Evolutionary conservation across 2,797 vertebrate genomes (phyloP).

Genomic region (Arctocebus calabarensis): DNA sequence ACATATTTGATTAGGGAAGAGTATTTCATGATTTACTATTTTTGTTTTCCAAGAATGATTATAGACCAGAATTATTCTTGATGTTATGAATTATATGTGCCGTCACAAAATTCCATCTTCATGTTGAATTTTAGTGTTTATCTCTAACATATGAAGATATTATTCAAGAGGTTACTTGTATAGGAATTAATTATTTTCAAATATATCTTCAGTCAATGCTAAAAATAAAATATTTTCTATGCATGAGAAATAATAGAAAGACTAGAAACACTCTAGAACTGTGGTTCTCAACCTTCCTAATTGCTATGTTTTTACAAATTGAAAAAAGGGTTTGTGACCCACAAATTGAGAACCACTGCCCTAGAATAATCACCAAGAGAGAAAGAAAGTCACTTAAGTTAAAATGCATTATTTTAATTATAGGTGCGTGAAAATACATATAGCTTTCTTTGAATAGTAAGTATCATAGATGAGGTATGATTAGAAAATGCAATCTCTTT

Average conservation of each 20-base stretch:
- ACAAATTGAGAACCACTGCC: too few relatives aligned
- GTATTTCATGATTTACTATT: neutral
- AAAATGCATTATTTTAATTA: slow-evolving; percentile 87
- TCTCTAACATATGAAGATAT: neutral
- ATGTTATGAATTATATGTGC: neutral
- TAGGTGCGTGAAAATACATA: slow-evolving; percentile 83
- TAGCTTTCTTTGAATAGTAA: slow-evolving; percentile 86
- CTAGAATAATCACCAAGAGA: slow-evolving; percentile 68
- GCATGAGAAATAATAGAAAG: slow-evolving; percentile 53
- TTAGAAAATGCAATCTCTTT: slow-evolving; percentile 83
- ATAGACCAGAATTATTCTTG: slow-evolving; percentile 20
- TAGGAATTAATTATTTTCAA: slow-evolving; percentile 43
- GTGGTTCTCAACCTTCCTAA: too few relatives aligned
- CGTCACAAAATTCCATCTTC: neutral
- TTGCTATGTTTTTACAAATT: too few relatives aligned
- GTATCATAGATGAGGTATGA: slow-evolving; percentile 84
- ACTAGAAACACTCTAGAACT: slow-evolving; percentile 55
- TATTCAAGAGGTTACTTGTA: neutral
- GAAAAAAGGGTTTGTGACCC: too few relatives aligned
- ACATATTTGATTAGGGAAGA: neutral
- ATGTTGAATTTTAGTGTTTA: slow-evolving; percentile 10
- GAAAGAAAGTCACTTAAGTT: slow-evolving; percentile 76
- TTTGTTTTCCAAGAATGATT: neutral
- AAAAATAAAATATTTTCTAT: slow-evolving; percentile 51
- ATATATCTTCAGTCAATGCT: neutral